Conservation (phyloP, 1,140 invertebrate genomes). For the Hirudo medicinalis region DNA sequence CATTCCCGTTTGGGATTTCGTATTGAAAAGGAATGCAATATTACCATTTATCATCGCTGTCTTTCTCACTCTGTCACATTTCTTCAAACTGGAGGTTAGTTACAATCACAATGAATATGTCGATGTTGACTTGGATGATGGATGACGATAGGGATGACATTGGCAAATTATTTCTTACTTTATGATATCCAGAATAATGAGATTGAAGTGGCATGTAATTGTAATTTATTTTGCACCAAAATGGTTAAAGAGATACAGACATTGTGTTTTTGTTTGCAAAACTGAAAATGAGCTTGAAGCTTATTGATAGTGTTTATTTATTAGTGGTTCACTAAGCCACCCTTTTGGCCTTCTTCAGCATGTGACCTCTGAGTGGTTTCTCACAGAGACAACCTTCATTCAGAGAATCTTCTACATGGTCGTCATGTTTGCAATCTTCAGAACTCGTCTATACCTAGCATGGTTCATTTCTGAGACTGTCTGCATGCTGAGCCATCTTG, state of each 20-base stretch:
- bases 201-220: too few species aligned
- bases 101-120: not conserved
- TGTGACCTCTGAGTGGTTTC: conserved; percentile 37
- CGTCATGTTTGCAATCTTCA: conserved; percentile 70
- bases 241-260: too few species aligned
- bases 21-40: conserved; percentile 52
- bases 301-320: too few species aligned
- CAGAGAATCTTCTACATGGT: conserved; percentile 72
- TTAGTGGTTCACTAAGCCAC: too few species aligned
- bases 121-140: too few species aligned
- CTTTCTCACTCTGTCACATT: conserved; percentile 52
- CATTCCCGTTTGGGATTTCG: conserved; percentile 50
- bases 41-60: conserved; percentile 55
- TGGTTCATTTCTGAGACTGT: conserved; percentile 77
- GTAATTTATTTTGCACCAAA: too few species aligned
- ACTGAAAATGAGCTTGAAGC: too few species aligned
- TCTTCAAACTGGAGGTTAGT: conserved; percentile 55
- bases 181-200: too few species aligned
- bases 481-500: conserved; percentile 75
- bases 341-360: conserved; percentile 30
- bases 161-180: too few species aligned
- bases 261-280: too few species aligned
- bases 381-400: conserved; percentile 43
- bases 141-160: too few species aligned
- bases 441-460: conserved; percentile 74